Base-by-base conservation (phyloP, 2,113 vertebrate genomes). In the Gopherus flavomarginatus region DNA sequence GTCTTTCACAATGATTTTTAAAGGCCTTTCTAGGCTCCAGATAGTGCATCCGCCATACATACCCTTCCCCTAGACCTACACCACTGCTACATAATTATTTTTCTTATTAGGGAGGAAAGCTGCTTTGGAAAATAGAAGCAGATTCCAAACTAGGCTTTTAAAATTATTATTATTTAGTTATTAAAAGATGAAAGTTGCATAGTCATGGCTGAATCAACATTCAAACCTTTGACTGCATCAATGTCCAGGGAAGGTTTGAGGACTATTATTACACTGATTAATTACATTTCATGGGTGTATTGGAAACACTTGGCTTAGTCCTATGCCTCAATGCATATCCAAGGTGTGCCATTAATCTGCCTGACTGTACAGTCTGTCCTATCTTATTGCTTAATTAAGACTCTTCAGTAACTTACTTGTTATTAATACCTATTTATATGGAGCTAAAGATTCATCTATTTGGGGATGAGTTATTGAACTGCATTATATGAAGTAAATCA, bases 391-490 rank as follows among this genome's bases (percentile, higher is more conserved):
- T 95, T 98, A 97, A 97, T 98, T 97, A 97, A 97, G 91, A 50
- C 79, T 94, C 81, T 13, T 86, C 90, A 89, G 93, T 97, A 96
- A 95, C 97, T 97, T 97, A 95, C 54, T 95, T 89, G 95, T 96
- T 96, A 97, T 98, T 97, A 96, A 97, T 96, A 95, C 78, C 86
- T 97, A 92, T 97, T 97, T 98, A 91, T 89, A 86, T 81, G 95
- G 87, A 97, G 89, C 44, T 94, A 62, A 94, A 91, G 75, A 96
- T 97, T 97, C 89, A 88, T 93, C 93, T 59, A 0, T 95, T 97
- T 95, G 89, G 81, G 53, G 38, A 95, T 95, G 93, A 97, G 86
- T 96, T 95, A 96, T 87, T 94, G 94, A 95, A 83, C 89, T 84
- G 62, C 87, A 81, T 95, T 89, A 86, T 91, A 47, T 85, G 83